phyloP scores from a whole-genome alignment of 1,140 invertebrate species.

The Panagrolaimus sp. region DNA sequence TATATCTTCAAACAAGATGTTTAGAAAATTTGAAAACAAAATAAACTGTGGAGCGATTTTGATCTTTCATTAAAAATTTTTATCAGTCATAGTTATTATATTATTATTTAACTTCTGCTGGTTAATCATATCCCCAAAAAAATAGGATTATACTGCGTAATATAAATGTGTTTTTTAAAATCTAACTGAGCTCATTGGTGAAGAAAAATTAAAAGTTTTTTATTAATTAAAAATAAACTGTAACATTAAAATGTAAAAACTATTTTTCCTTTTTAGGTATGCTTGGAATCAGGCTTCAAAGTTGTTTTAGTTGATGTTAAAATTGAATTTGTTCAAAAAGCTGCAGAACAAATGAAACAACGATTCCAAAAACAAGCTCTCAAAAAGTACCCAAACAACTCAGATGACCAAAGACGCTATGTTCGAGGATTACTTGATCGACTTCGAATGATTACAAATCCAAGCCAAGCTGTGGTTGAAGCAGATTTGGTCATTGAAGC shows the following conservation, averaged over 20 bases:
- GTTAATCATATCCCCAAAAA: too few relatives aligned
- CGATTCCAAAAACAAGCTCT: not conserved
- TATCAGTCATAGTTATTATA: too few relatives aligned
- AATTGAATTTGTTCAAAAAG: conserved; percentile 13
- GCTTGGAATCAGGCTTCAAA: not conserved
- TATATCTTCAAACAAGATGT: too few relatives aligned
- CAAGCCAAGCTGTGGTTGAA: conserved; percentile 55
- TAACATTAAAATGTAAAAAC: not conserved
- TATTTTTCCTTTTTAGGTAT: not conserved
- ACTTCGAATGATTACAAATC: conserved; percentile 61
- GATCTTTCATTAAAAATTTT: too few relatives aligned
- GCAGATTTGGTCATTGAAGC: conserved; percentile 60
- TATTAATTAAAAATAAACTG: too few relatives aligned
- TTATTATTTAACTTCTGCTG: too few relatives aligned
- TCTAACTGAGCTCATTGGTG: too few relatives aligned
- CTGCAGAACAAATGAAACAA: not conserved
- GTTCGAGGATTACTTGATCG: not conserved
- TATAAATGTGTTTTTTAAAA: too few relatives aligned
- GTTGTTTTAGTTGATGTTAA: conserved; percentile 15
- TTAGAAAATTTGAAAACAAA: too few relatives aligned
- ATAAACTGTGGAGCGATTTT: too few relatives aligned
- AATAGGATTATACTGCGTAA: too few relatives aligned
- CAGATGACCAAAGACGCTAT: not conserved
- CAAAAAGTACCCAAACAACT: not conserved
- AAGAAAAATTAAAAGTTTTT: too few relatives aligned